Conservation (phyloP, 2,797 vertebrate species). For the Sebastes baramenuke region DNA sequence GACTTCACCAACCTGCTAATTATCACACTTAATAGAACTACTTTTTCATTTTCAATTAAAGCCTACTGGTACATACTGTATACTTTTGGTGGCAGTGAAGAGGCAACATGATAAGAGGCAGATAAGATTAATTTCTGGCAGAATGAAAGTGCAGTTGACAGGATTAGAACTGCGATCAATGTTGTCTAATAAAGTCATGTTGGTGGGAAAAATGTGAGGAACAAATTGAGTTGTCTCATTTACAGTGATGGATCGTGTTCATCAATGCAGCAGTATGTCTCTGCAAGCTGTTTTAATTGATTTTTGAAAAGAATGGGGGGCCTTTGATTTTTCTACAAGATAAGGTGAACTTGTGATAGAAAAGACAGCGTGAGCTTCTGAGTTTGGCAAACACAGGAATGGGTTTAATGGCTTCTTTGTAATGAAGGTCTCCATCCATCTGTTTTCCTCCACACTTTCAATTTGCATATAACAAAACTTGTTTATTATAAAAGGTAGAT, state of each 20-base stretch:
- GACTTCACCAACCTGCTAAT: slow-evolving; percentile 34
- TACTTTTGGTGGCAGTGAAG: slow-evolving; percentile 7
- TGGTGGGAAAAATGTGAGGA: neutral
- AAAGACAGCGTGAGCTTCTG: neutral
- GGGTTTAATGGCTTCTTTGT: neutral
- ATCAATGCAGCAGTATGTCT: slow-evolving; percentile 17
- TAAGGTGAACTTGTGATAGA: neutral
- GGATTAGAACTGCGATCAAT: slow-evolving; percentile 34
- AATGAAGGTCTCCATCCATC: neutral
- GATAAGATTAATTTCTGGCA: slow-evolving; percentile 1
- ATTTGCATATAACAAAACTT: neutral
- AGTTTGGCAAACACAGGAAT: neutral
- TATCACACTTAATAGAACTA: slow-evolving; percentile 18
- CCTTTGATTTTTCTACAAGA: neutral
- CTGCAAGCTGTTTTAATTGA: slow-evolving; percentile 26
- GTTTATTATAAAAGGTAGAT: neutral
- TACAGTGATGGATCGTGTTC: slow-evolving; percentile 48
- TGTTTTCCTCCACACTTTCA: neutral
- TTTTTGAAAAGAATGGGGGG: neutral
- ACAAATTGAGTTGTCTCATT: slow-evolving; percentile 40
- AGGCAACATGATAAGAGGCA: slow-evolving; percentile 1
- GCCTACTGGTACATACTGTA: neutral
- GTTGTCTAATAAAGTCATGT: slow-evolving; percentile 20
- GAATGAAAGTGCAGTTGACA: slow-evolving; percentile 39
- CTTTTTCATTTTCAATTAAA: slow-evolving; percentile 20